phyloP scores from a whole-genome alignment of 2,113 vertebrate species.

The Nothobranchius furzeri region DNA sequence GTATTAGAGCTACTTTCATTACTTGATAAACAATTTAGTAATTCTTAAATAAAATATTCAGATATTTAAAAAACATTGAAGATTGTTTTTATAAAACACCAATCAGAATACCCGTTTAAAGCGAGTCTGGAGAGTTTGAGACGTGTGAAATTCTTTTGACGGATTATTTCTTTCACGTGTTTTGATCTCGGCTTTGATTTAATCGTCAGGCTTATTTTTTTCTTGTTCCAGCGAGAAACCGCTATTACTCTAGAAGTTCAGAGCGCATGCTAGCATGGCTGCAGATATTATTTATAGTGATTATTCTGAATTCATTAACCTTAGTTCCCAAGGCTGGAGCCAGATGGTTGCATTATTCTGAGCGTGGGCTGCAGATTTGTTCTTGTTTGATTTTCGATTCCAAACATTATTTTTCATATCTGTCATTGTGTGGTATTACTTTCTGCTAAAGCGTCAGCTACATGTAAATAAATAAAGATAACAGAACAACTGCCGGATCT shows the following conservation, averaged over 20 bases:
- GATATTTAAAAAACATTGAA: no score
- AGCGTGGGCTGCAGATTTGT: neutral
- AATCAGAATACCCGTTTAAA: neutral
- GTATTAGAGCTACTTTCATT: no score
- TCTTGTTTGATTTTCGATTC: conserved; percentile 2
- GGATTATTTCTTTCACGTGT: no score
- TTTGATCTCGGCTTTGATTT: no score
- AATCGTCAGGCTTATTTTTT: no score
- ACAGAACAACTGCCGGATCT: neutral
- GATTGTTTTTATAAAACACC: no score
- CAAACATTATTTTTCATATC: neutral
- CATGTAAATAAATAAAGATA: neutral
- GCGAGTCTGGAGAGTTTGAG: neutral
- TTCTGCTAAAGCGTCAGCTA: neutral
- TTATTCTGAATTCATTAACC: conserved; percentile 15
- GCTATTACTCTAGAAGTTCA: neutral
- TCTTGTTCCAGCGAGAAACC: no score
- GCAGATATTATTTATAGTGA: conserved; percentile 5
- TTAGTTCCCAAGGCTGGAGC: neutral
- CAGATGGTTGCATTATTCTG: neutral
- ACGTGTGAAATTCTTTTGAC: neutral
- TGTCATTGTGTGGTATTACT: neutral
- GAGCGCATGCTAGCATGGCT: conserved; percentile 4
- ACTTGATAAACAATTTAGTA: no score
- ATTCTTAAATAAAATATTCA: no score